Base-by-base conservation (phyloP, 1,140 invertebrate species). In the Drosophila kohkoa region DNA sequence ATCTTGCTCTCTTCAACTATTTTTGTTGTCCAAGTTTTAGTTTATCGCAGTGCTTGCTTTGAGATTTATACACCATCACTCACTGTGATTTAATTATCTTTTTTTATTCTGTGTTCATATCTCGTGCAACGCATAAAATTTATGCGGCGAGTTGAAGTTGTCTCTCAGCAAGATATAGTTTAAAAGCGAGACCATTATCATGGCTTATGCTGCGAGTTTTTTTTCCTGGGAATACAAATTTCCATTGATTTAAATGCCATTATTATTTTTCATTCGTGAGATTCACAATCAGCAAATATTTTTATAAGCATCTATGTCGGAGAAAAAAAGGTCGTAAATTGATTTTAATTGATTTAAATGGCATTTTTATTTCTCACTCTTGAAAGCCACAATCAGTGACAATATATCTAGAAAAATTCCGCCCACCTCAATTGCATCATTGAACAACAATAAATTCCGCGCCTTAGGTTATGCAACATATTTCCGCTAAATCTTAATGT, bases 71-170 rank as follows among this genome's bases (percentile, higher is more conserved):
- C 64, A 66, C 59, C 71, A 71, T 79, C 79, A 81, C 70, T 86
- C 82, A 71, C 75, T 75, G 70, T 86, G 82, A 85, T 86, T 85
- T 86, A 79, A 86, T 86, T 86, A 85, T 32, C 6, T 32, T 86
- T 28, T 32, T 5, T 82, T 73, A 20, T 62, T 43, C 52, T 32
- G 30, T 32, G 5, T 58, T 58, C 11, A 25, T 13, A 20, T 70
- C 66, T 28, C 45, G 48, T 16, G 11, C 16, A 35, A 30, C 51
- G 70, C 67, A 62, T 73, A 58, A 73, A 85, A 81, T 69, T 81
- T 86, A 79, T 87, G 79, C 74, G 69, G 63, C 73, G 59, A 59
- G 54, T 64, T 78, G 51, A 63, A 52, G 49, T 57, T 51, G 43
- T 32, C 30, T 46, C 55, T 63, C 49, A 38, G 32, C 13, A 15